phyloP scores from a whole-genome alignment of 2,113 vertebrate genomes.

The Promerops cafer region DNA sequence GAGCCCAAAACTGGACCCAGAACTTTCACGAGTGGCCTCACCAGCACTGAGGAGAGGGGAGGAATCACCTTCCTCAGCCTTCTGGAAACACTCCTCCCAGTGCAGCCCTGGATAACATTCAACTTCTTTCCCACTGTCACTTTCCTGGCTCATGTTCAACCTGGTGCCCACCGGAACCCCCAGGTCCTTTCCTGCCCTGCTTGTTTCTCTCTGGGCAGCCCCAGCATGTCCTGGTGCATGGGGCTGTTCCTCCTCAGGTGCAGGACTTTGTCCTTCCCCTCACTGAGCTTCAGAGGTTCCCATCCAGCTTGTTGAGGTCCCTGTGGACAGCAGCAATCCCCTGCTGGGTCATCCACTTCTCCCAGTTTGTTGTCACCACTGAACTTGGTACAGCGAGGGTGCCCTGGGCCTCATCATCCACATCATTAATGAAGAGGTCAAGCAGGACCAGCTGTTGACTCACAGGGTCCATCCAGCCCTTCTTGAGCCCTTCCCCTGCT shows the following conservation, averaged over 20 bases:
- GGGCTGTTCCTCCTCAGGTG: not conserved
- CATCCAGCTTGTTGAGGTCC: not conserved
- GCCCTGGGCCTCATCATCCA: not conserved
- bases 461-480: not conserved
- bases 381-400: not conserved
- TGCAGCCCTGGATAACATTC: not conserved
- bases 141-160: not conserved
- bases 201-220: not conserved
- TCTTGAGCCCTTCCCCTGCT: not conserved
- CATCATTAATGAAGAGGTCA: not conserved
- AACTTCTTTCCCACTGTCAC: not conserved
- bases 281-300: not conserved
- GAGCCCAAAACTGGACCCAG: not conserved
- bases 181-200: accelerated
- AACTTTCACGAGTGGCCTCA: not conserved
- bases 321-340: not conserved
- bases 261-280: not conserved
- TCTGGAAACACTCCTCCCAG: not conserved
- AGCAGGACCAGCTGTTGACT: not conserved
- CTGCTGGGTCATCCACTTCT: not conserved
- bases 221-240: not conserved
- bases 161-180: not conserved
- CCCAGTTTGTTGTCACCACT: not conserved
- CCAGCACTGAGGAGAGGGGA: not conserved
- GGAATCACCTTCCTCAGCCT: not conserved